Base-by-base conservation (phyloP, 2,113 vertebrate genomes). In the Steatornis caripensis region DNA sequence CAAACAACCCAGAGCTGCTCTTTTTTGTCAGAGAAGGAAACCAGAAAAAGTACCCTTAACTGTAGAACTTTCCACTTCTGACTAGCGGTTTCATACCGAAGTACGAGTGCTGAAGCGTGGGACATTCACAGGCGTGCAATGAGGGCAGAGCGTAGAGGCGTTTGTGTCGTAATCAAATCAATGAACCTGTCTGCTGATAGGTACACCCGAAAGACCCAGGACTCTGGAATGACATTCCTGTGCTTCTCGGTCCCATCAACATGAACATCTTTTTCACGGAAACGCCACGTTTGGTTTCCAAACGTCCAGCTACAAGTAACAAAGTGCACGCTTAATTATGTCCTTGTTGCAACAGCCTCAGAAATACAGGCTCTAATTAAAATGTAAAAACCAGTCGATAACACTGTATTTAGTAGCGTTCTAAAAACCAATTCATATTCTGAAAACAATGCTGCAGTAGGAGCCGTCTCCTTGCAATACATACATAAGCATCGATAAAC, bases 61-160 rank as follows among this genome's bases (percentile, higher is more conserved):
- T 57, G 94, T 49, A 79, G 53, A 89, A 60, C 29, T 57, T 96
- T 93, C 77, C 84, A 27, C 43, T 79, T 77, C 39, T 3, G 29
- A 37, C 48, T 30, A 8, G 48, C 71, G 69, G 92, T 93, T 95
- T 96, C 76, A 5, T 6, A 39, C 13, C 0, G 0, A 55, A 55
- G 26, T 3, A 6, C 0, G 7, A 66, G 57, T 26, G 45, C 79
- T 23, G 7, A 6, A 41, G 27, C 0, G 0, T 2, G 36, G 58
- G n/a, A 58, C 21, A 8, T 29, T 68, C 41, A 9, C 0, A 0
- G 69, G 54, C 1, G 0, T 1, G 13, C 30, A 14, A 8, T 3
- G 15, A 41, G 55, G 46, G 37, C 55, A 70, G 21, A 54, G 29
- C 0, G 1, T 8, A n/a, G 37, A 55, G 39, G 27, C 37, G 23